Conservation (phyloP, 2,888 invertebrate species). For the Acleris laterana region DNA sequence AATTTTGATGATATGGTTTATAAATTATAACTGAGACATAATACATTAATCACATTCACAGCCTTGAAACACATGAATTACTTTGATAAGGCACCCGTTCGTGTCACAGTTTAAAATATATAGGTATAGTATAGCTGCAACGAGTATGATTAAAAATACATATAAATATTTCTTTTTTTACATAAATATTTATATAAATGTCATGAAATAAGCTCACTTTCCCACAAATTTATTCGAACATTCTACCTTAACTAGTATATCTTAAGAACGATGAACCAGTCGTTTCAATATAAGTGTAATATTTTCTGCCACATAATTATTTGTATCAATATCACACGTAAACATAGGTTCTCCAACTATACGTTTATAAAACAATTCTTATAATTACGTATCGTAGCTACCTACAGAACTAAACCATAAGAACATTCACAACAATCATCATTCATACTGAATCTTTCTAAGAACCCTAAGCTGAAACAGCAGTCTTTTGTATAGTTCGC, state of each 20-base stretch:
- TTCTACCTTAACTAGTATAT: constrained; percentile 13
- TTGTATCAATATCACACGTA: constrained; percentile 27
- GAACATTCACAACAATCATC: constrained; percentile 19
- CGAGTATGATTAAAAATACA: constrained; percentile 6
- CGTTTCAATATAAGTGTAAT: constrained; percentile 19
- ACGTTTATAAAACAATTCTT: constrained; percentile 13
- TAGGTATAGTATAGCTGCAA: background rate
- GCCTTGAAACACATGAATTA: constrained; percentile 52
- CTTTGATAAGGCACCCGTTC: constrained; percentile 26
- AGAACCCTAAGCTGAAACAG: constrained; percentile 25
- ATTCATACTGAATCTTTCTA: constrained; percentile 20
- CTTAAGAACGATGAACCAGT: constrained; percentile 33
- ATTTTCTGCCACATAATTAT: constrained; percentile 2
- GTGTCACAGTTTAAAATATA: constrained; percentile 21
- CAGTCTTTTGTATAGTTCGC: constrained; percentile 13
- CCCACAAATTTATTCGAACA: constrained; percentile 40
- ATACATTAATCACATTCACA: constrained; percentile 61
- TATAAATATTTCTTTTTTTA: constrained; percentile 5
- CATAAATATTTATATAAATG: constrained; percentile 45
- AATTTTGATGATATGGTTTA: constrained; percentile 50
- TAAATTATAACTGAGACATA: constrained; percentile 48
- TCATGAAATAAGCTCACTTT: constrained; percentile 65
- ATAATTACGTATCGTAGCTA: constrained; percentile 19
- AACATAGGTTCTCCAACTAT: constrained; percentile 18
- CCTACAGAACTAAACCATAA: constrained; percentile 17